Evolutionary conservation across 2,888 invertebrate species (phyloP), one percentile per base, ranked within the genome.

Genomic region (Polydrusus tereticollis): DNA sequence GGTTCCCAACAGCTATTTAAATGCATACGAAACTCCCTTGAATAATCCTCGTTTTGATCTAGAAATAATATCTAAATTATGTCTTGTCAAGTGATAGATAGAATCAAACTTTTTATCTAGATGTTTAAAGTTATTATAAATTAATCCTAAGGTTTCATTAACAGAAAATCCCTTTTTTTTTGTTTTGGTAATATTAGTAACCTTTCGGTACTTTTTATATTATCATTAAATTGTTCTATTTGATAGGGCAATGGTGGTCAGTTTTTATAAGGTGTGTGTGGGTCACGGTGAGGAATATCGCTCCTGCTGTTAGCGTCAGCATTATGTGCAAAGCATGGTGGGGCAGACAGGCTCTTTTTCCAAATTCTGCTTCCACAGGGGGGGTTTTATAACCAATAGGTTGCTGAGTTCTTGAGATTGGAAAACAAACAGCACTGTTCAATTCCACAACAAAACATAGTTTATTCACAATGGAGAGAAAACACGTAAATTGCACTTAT

Each of bases 1-100:
- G 2, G 73, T 70, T 4, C 71, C 73, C 16, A 75, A 75, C 21
- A 70, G 36, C 70, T 67, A 73, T 66, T 73, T 70, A 16, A 73
- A 16, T 43, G 70, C 73, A 26, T 66, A 73, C 3, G 73, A 73
- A 0, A 63, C 63, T 21, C 73, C 55, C 4, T 72, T 29, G 18
- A 69, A 58, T 45, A 69, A 20, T 26, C 72, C 57, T 14, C 60
- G 52, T 21, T 55, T 36, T 36, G 36, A 36, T 36, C 36, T 36
- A 36, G 36, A 36, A 7, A 38, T 18, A 16, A 26, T 16, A n/a
- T 59, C 29, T n/a, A 23, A 23, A 29, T 58, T 59, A 50, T 72
- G 69, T 14, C 69, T 63, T 12, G 59, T 62, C 21, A 72, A 33
- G 23, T 74, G 71, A 55, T 33, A 43, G 2, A 72, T 45, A 10